Evolutionary conservation across 2,113 vertebrate species (phyloP).

Genomic region (Gadus chalcogrammus): DNA sequence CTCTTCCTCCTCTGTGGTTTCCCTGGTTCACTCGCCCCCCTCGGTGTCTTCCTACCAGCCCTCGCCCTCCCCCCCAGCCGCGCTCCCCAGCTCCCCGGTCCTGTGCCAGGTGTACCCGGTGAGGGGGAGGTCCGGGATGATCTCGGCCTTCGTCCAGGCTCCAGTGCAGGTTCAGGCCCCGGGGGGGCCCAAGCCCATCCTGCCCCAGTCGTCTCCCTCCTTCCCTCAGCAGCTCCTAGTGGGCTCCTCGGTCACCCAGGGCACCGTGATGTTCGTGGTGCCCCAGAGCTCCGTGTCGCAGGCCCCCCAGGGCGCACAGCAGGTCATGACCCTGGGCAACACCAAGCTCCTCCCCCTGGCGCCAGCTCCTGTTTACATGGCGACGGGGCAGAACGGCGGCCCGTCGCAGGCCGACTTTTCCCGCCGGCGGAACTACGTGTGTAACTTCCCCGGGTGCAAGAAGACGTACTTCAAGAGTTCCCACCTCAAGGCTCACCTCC

Average conservation of each 20-base stretch:
- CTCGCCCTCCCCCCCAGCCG: conserved; percentile 62
- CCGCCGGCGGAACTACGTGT: conserved; percentile 90
- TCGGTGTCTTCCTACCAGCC: conserved; percentile 44
- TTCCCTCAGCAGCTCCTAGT: conserved; percentile 79
- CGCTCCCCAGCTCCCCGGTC: conserved; percentile 71
- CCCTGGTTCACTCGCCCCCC: conserved; percentile 54
- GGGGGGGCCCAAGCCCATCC: conserved; percentile 70
- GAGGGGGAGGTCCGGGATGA: conserved; percentile 72
- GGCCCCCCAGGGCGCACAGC: conserved; percentile 56
- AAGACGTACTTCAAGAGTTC: conserved; percentile 99
- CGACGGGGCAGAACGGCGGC: conserved; percentile 73
- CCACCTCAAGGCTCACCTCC: conserved; percentile 96
- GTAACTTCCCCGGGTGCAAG: conserved; percentile 88
- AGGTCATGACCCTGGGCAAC: conserved; percentile 81
- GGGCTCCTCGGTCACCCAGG: conserved; percentile 81
- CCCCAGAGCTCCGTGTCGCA: conserved; percentile 74
- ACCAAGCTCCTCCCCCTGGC: conserved; percentile 91
- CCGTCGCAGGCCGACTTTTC: conserved; percentile 84
- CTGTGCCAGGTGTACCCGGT: conserved; percentile 92
- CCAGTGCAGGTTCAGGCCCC: conserved; percentile 64
- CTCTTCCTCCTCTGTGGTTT: conserved; percentile 38
- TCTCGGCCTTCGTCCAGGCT: conserved; percentile 83
- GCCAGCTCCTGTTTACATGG: conserved; percentile 85
- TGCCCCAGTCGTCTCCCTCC: conserved; percentile 70
- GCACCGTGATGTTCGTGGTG: conserved; percentile 91